These are phyloP conservation scores for Melipona beecheii DNA, from an alignment of 2,888 invertebrate species.

Conservation along the genomic window DNA sequence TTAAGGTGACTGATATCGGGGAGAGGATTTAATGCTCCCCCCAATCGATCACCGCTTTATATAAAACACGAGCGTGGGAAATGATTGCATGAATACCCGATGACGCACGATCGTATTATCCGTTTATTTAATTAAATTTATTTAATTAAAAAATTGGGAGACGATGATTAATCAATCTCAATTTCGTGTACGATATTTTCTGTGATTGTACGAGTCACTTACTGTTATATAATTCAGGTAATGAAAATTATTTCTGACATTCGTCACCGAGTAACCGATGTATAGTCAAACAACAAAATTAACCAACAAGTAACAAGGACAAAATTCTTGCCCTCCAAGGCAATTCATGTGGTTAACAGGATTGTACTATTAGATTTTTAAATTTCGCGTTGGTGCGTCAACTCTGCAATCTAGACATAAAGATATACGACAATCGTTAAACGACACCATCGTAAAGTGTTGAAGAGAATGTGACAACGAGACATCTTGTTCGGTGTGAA, in stretches of 20 bases:
- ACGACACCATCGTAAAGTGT: not conserved
- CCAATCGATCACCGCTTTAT: not conserved
- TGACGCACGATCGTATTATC: not conserved
- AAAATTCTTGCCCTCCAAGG: too few relatives aligned
- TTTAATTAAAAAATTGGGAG: not conserved
- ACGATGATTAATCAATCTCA: not conserved
- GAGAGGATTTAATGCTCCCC: not conserved
- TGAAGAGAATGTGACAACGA: not conserved
- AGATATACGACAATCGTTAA: not conserved
- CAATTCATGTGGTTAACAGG: too few relatives aligned
- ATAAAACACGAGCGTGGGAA: not conserved
- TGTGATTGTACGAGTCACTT: not conserved
- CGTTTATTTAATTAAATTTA: not conserved
- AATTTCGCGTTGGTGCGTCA: too few relatives aligned
- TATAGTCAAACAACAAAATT: too few relatives aligned
- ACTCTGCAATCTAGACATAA: too few relatives aligned
- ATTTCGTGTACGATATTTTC: not conserved
- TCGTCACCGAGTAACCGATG: too few relatives aligned
- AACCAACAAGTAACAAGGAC: too few relatives aligned
- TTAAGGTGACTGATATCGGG: slow-evolving; percentile 26
- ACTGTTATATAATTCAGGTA: too few relatives aligned
- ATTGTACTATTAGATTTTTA: too few relatives aligned
- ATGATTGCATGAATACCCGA: not conserved
- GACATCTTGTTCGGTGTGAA: slow-evolving; percentile 45
- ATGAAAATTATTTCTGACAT: too few relatives aligned